These are phyloP conservation scores for Dorcus hopei DNA, from an alignment of 2,888 invertebrate species.

Conservation along the genomic window DNA sequence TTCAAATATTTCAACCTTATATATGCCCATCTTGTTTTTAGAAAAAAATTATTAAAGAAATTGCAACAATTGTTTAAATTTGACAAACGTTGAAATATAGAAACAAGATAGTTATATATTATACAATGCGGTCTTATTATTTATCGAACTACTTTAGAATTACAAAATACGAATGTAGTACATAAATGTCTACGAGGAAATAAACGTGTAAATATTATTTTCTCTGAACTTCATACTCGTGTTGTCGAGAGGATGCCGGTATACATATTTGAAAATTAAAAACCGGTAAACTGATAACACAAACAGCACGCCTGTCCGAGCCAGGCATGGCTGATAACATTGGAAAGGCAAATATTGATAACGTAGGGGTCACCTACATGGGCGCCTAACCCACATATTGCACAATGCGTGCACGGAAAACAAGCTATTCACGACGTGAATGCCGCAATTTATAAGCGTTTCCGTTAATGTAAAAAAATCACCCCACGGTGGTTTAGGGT, in stretches of 20 bases:
- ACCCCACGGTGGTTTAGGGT: constrained; percentile 1
- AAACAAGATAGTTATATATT: no score
- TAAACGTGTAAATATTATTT: no score
- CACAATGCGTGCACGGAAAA: background rate
- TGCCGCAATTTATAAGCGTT: background rate
- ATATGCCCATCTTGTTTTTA: no score
- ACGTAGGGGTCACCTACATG: constrained; percentile 35
- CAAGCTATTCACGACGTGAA: background rate
- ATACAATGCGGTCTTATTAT: no score
- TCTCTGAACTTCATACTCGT: no score
- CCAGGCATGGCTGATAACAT: constrained; percentile 37
- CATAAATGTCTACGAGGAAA: no score
- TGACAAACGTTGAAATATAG: no score
- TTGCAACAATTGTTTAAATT: no score
- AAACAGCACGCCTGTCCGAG: constrained; percentile 39
- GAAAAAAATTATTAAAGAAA: no score
- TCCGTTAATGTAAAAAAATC: constrained; percentile 3
- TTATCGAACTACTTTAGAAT: no score
- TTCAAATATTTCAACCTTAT: no score
- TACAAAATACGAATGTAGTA: no score
- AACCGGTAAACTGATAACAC: constrained; percentile 34
- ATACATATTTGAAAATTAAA: constrained; percentile 19
- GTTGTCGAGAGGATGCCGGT: constrained; percentile 9
- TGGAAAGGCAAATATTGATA: constrained; percentile 41
- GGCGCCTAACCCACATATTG: background rate